Evolutionary conservation across 2,113 vertebrate species (phyloP).

Genomic region (Hylia prasina): DNA sequence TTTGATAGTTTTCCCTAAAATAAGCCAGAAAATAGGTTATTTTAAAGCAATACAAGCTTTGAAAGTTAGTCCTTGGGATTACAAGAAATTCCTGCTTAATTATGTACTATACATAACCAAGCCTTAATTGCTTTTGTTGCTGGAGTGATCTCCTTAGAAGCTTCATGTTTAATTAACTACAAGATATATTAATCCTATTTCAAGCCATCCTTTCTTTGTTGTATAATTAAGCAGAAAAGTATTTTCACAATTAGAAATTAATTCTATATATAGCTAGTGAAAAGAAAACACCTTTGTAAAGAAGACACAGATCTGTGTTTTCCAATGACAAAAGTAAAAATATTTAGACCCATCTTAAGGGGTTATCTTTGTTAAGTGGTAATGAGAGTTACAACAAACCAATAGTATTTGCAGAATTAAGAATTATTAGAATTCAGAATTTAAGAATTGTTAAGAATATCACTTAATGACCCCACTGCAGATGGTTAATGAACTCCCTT

Average conservation of each 20-base stretch:
- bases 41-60: slow-evolving; percentile 14
- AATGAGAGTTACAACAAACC: background rate
- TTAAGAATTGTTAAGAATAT: background rate
- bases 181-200: slow-evolving; percentile 59
- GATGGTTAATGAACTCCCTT: background rate
- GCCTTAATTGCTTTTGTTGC: slow-evolving; percentile 64
- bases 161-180: slow-evolving; percentile 65
- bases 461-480: background rate
- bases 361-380: background rate
- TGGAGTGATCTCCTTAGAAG: slow-evolving; percentile 49
- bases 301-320: background rate
- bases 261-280: background rate
- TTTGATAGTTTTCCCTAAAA: background rate
- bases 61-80: slow-evolving; percentile 36
- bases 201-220: slow-evolving; percentile 37
- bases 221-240: slow-evolving; percentile 64
- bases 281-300: background rate
- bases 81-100: slow-evolving; percentile 50
- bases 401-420: background rate
- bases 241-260: slow-evolving; percentile 23
- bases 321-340: background rate
- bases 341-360: background rate
- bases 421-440: background rate
- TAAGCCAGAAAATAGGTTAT: background rate
- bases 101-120: slow-evolving; percentile 36